These are phyloP conservation scores for Frankliniella intonsa DNA, from an alignment of 2,888 invertebrate genomes.

Conservation along the genomic window DNA sequence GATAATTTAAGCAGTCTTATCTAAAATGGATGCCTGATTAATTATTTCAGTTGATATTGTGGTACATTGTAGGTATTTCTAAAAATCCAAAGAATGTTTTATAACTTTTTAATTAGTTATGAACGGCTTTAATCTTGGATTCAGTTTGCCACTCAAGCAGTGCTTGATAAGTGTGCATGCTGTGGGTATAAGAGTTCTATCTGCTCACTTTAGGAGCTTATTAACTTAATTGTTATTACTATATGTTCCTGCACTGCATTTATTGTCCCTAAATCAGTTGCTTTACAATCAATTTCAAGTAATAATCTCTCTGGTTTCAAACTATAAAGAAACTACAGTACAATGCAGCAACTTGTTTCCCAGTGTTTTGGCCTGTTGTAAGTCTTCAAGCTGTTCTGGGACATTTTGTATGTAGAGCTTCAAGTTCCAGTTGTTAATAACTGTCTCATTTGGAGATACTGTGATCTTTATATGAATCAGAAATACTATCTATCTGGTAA, in stretches of 20 bases:
- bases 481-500: not conserved
- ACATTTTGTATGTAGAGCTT: no score
- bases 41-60: no score
- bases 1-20: not conserved
- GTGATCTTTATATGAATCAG: conserved; percentile 13
- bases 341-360: not conserved
- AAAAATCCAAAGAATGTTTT: not conserved
- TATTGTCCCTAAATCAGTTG: no score
- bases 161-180: no score
- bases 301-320: not conserved
- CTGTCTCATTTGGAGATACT: not conserved
- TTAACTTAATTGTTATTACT: no score
- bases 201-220: no score
- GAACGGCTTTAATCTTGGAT: no score
- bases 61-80: not conserved
- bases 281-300: not conserved
- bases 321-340: not conserved
- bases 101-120: no score
- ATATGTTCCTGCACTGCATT: no score
- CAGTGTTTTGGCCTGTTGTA: not conserved
- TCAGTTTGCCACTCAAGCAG: no score
- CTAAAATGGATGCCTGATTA: not conserved
- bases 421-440: not conserved
- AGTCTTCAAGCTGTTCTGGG: not conserved
- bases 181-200: no score